Evolutionary conservation across 2,113 vertebrate species (phyloP).

Genomic region (Gallinago media): DNA sequence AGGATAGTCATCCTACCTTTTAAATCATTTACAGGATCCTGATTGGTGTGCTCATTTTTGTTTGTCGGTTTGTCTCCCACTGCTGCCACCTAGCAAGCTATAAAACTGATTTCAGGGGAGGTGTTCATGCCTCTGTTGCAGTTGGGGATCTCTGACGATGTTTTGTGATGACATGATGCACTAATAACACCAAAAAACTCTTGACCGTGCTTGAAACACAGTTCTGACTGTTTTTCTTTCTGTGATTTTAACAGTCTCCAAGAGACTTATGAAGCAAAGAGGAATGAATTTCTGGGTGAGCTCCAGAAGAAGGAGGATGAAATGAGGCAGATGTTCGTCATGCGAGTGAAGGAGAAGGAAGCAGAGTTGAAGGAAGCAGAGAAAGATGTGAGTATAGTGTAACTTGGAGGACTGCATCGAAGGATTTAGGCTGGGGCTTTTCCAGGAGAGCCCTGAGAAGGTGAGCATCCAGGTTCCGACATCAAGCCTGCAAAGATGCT

Average conservation of each 20-base stretch:
- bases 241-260: slow-evolving; percentile 79
- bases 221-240: background rate
- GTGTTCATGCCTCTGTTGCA: rapidly evolving
- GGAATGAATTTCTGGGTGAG: slow-evolving; percentile 87
- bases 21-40: background rate
- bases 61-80: background rate
- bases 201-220: background rate
- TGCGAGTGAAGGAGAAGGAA: slow-evolving; percentile 91
- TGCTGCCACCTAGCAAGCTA: background rate
- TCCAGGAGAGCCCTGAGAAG: background rate
- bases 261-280: slow-evolving; percentile 89
- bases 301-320: slow-evolving; percentile 89
- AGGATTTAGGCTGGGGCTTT: background rate
- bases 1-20: background rate
- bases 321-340: slow-evolving; percentile 92
- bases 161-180: rapidly evolving
- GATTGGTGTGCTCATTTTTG: rapidly evolving
- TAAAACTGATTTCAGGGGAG: rapidly evolving
- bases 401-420: background rate
- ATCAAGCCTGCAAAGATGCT: background rate
- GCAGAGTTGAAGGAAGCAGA: slow-evolving; percentile 88
- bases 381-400: slow-evolving; percentile 79
- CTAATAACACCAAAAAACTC: background rate
- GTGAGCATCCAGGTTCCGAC: background rate
- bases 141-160: rapidly evolving